Evolutionary conservation across 2,888 invertebrate genomes (phyloP).

Genomic region (Escarpia spicata): DNA sequence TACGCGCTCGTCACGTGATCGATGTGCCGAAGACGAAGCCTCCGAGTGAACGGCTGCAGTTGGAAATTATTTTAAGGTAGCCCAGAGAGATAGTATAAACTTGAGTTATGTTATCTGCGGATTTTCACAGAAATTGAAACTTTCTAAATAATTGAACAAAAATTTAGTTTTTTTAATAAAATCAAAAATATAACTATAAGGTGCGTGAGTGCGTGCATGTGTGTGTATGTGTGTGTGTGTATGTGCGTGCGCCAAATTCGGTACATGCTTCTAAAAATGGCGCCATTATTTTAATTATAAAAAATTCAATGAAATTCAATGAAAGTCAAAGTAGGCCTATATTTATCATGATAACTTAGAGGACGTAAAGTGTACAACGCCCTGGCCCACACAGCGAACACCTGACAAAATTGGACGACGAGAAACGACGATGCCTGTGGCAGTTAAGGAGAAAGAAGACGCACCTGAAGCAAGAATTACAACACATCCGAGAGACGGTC

Average conservation of each 20-base stretch:
- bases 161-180: no score
- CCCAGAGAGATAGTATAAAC: neutral
- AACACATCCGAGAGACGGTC: neutral
- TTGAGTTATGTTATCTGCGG: no score
- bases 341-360: neutral
- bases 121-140: no score
- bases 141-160: no score
- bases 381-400: neutral
- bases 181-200: no score
- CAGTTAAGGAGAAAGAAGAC: neutral
- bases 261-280: neutral
- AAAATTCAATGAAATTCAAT: no score
- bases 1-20: constrained; percentile 6
- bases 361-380: neutral
- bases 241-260: no score
- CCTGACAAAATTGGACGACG: neutral
- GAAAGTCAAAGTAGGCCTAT: neutral
- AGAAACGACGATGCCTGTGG: neutral
- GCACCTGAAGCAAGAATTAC: neutral
- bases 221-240: no score
- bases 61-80: neutral
- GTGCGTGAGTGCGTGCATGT: no score
- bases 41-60: neutral
- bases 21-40: neutral
- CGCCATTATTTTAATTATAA: neutral